Conservation (phyloP, 2,888 invertebrate species). For the Conomelus anceps region DNA sequence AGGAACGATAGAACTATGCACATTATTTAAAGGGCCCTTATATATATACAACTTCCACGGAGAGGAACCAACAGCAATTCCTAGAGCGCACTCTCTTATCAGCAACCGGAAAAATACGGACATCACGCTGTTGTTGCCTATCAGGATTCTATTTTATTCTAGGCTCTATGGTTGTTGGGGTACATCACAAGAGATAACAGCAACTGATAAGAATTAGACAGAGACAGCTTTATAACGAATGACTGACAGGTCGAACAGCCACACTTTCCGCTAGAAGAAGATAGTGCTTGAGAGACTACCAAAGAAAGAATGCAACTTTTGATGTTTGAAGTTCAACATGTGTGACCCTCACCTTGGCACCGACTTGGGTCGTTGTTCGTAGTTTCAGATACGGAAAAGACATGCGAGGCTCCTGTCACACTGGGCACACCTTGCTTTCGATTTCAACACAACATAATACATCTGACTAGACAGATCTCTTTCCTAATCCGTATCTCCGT, state of each 20-base stretch:
- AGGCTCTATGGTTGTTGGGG: too few species aligned
- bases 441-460: not conserved
- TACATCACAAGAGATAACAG: not conserved
- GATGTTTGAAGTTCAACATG: not conserved
- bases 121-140: not conserved
- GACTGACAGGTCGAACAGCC: not conserved
- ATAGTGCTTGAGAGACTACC: not conserved
- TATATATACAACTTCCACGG: not conserved
- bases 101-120: not conserved
- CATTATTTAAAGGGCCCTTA: too few species aligned
- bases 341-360: not conserved
- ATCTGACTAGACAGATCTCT: not conserved
- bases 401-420: not conserved
- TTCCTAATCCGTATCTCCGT: not conserved
- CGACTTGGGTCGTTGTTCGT: not conserved
- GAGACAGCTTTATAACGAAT: not conserved
- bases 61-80: too few species aligned
- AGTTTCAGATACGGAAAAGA: not conserved
- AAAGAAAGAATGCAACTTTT: not conserved
- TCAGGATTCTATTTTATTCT: too few species aligned
- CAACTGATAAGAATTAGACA: not conserved
- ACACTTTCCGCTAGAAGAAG: not conserved
- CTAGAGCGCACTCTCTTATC: not conserved
- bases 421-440: not conserved
- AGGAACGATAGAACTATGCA: too few species aligned